Percentiles rank a stretch among this genome's conserved stretches.
These are phyloP conservation scores for Candidula unifasciata DNA, from an alignment of 2,888 invertebrate genomes.

Conservation along the genomic window DNA sequence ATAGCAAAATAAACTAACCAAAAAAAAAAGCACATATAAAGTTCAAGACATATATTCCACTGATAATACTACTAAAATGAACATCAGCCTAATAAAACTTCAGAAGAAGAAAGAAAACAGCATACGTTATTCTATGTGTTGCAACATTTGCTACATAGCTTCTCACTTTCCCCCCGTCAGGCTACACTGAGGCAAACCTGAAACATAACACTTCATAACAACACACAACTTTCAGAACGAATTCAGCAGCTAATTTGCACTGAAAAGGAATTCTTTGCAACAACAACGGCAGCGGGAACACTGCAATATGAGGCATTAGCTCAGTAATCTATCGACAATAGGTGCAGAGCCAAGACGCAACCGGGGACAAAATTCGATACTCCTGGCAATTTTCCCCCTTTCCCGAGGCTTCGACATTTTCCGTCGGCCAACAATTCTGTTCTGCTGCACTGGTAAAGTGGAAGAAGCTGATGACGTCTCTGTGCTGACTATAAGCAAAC, in stretches of 20 bases:
- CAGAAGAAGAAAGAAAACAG: too few species aligned
- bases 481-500: conserved; percentile 24
- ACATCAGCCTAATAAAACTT: too few species aligned
- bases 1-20: too few species aligned
- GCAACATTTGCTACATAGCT: too few species aligned
- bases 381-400: conserved; percentile 19
- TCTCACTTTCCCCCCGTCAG: too few species aligned
- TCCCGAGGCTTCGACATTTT: conserved; percentile 11
- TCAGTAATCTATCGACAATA: conserved; percentile 33
- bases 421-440: background rate
- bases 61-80: too few species aligned
- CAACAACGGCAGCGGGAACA: background rate
- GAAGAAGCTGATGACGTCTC: background rate
- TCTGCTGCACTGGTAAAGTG: background rate
- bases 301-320: background rate
- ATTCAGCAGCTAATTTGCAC: background rate
- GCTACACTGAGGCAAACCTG: too few species aligned
- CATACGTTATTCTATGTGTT: too few species aligned
- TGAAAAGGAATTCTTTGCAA: background rate
- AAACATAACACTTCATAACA: too few species aligned
- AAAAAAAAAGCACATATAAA: too few species aligned
- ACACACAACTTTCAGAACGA: background rate
- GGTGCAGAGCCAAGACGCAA: conserved; percentile 23
- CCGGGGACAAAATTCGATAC: conserved; percentile 36
- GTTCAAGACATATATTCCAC: too few species aligned